These are phyloP conservation scores for Chloromyia formosa DNA, from an alignment of 2,888 invertebrate genomes.

Conservation along the genomic window DNA sequence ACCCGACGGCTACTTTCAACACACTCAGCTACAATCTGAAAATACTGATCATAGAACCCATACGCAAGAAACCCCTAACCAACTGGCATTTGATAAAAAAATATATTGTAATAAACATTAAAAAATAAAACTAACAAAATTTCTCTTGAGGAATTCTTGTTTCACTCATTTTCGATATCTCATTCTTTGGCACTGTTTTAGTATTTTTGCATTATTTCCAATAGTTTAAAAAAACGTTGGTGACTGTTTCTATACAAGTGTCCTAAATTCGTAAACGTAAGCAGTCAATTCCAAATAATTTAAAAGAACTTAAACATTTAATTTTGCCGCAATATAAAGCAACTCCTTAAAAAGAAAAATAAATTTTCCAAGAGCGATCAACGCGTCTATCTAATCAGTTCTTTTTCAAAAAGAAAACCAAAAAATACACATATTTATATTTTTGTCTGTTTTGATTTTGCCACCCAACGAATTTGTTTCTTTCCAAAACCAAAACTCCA, in stretches of 20 bases:
- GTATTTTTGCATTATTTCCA: background rate
- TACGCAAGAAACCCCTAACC: too few relatives aligned
- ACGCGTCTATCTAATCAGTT: background rate
- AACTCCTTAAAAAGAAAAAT: background rate
- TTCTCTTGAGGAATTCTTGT: constrained; percentile 32
- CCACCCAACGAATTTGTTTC: constrained; percentile 11
- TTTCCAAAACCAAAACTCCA: constrained; percentile 8
- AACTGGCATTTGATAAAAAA: too few relatives aligned
- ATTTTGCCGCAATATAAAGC: background rate
- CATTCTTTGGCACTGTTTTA: constrained; percentile 41
- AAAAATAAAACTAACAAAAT: background rate
- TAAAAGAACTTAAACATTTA: background rate
- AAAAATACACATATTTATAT: too few relatives aligned
- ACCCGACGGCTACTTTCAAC: too few relatives aligned
- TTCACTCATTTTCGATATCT: constrained; percentile 26
- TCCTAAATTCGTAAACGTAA: background rate
- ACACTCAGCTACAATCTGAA: too few relatives aligned
- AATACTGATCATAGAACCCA: too few relatives aligned
- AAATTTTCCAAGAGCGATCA: background rate
- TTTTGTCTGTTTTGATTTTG: background rate
- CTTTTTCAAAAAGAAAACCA: too few relatives aligned
- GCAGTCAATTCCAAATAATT: constrained; percentile 29
- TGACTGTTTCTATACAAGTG: background rate
- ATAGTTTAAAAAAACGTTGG: background rate
- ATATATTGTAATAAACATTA: background rate